Evolutionary conservation across 1,140 invertebrate species (phyloP).

Genomic region (Macrocentrus cingulum): DNA sequence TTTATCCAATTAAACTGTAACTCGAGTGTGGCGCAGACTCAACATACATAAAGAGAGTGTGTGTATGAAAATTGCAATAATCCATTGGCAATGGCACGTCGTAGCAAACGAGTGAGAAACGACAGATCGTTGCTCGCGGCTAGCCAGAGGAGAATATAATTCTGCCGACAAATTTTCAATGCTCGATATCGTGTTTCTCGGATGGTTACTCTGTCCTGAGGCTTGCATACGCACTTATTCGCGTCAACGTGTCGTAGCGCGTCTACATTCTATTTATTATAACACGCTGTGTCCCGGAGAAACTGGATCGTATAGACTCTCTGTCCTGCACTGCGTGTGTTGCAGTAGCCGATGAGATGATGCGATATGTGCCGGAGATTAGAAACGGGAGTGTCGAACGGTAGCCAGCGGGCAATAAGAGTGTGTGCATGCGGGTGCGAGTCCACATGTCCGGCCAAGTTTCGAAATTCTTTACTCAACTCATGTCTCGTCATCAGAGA

Average conservation of each 20-base stretch:
- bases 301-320: neutral
- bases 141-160: neutral
- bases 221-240: neutral
- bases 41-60: conserved; percentile 5
- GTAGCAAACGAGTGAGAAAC: neutral
- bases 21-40: too few species aligned
- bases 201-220: neutral
- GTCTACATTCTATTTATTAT: neutral
- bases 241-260: neutral
- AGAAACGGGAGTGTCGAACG: conserved; percentile 22
- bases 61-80: neutral
- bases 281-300: neutral
- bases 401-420: conserved; percentile 12
- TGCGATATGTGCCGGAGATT: conserved; percentile 15
- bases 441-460: conserved; percentile 12
- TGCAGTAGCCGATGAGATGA: conserved; percentile 11
- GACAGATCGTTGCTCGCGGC: conserved; percentile 14
- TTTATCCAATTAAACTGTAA: too few species aligned
- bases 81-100: neutral
- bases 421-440: neutral
- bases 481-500: conserved; percentile 1
- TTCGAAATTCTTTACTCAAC: conserved; percentile 10
- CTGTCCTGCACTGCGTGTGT: neutral
- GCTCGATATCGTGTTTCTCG: conserved; percentile 7
- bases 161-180: conserved; percentile 7